Base-by-base conservation (phyloP, 2,888 invertebrate species). In the Pomacea canaliculata region DNA sequence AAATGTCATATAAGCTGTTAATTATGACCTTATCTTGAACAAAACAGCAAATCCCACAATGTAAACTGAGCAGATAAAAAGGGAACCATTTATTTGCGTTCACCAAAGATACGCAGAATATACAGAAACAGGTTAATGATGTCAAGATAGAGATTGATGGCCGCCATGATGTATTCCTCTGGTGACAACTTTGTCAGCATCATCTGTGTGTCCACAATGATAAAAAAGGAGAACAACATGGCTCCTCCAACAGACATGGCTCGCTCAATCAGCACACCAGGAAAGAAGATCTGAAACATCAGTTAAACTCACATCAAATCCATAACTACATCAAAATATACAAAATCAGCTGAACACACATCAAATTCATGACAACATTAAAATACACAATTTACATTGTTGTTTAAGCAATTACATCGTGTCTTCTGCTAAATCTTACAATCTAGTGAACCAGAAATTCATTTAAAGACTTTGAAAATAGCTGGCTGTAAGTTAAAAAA, bases 161-260 rank as follows among this genome's bases (percentile, higher is more conserved):
- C 95, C 3, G 96, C 96, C 71, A 95, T 91, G 84, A 97, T 96
- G 91, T 97, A 97, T 88, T 97, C 96, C 89, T 97, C 96, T 0
- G 96, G 94, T 0, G 95, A 95, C 73, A 95, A 91, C 7, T 93
- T 93, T 82, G 94, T 93, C 95, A 96, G 95, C 91, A 96, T 93
- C 92, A 95, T 93, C 89, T 96, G 95, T 0, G 96, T 95, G 91
- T 97, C 97, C 87, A 94, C 95, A 82, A 96, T 93, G 68, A 96
- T 94, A 92, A 96, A 96, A 67, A 96, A 91, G 62, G 94, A 94
- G 91, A 96, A 96, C 69, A 96, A 87, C 5, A 91, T 83, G 18
- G 93, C 92, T 9, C 96, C 96, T 9, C 93, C 94, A 82, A 95
- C 92, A 0, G 95, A 94, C 18, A 96, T 91, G 0, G 93, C 91